Evolutionary conservation across 2,113 vertebrate genomes (phyloP).

Genomic region (Pomatorhinus ruficollis): DNA sequence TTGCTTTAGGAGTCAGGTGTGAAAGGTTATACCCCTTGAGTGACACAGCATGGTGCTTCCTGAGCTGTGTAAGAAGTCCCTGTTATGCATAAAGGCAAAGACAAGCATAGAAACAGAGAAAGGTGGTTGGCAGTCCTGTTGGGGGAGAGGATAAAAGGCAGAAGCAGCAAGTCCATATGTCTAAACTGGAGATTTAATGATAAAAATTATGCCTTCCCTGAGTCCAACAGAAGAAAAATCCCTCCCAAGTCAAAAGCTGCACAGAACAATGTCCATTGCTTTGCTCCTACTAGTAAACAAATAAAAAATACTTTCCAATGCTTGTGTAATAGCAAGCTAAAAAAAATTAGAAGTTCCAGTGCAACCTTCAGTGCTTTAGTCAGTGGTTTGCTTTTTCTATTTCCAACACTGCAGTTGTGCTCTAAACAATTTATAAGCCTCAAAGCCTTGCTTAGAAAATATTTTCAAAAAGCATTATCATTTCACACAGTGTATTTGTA

Average conservation of each 20-base stretch:
- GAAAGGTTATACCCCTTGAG: background rate
- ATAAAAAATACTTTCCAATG: background rate
- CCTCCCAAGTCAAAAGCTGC: rapidly evolving
- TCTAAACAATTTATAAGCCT: background rate
- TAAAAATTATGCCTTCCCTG: background rate
- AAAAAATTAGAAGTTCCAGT: too few relatives aligned
- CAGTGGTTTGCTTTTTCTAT: background rate
- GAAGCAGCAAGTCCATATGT: background rate
- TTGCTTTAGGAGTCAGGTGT: background rate
- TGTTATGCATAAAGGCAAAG: background rate
- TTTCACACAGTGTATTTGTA: background rate
- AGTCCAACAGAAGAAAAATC: background rate
- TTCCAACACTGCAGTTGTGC: background rate
- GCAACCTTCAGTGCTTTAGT: background rate
- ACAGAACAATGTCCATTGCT: background rate
- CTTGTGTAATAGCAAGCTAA: too few relatives aligned
- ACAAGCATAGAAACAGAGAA: background rate
- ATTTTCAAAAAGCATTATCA: background rate
- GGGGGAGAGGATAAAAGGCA: background rate
- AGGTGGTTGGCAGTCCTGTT: background rate
- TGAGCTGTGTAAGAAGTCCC: background rate
- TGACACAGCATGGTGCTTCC: background rate
- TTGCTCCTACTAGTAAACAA: background rate
- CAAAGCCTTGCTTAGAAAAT: background rate
- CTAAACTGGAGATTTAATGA: background rate